These are phyloP conservation scores for Ceratitis capitata DNA, from an alignment of 1,140 invertebrate genomes.

Conservation along the genomic window DNA sequence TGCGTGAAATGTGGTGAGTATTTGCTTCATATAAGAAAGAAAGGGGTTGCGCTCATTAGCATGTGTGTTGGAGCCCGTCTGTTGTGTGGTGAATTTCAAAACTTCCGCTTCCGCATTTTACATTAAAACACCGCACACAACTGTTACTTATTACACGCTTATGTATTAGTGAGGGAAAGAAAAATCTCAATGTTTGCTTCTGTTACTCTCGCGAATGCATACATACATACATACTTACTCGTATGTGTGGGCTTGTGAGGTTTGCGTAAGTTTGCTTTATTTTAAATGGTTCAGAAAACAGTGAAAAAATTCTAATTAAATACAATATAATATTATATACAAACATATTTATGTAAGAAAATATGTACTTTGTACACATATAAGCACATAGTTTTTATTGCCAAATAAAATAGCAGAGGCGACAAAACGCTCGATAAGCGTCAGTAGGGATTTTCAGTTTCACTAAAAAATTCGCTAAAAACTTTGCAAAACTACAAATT, in stretches of 20 bases:
- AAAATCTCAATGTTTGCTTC: background rate
- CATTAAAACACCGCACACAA: background rate
- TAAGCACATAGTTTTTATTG: background rate
- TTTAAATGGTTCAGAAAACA: background rate
- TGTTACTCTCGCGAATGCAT: background rate
- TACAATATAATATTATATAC: background rate
- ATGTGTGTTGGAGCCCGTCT: background rate
- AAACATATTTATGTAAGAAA: background rate
- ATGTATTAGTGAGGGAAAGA: background rate
- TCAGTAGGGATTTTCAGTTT: background rate
- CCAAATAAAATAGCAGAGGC: background rate
- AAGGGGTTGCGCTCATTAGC: background rate
- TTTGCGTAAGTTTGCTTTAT: background rate
- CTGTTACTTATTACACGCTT: background rate
- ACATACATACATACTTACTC: background rate
- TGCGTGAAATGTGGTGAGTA: background rate
- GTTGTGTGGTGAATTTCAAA: background rate
- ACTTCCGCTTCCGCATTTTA: constrained; percentile 11
- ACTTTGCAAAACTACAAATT: background rate
- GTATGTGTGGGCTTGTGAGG: background rate
- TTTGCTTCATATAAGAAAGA: background rate
- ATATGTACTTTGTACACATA: background rate
- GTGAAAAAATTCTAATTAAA: background rate
- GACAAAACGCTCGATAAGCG: background rate
- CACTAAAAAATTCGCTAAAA: background rate